phyloP scores from a whole-genome alignment of 2,888 invertebrate species.

The Drosophila yooni region DNA sequence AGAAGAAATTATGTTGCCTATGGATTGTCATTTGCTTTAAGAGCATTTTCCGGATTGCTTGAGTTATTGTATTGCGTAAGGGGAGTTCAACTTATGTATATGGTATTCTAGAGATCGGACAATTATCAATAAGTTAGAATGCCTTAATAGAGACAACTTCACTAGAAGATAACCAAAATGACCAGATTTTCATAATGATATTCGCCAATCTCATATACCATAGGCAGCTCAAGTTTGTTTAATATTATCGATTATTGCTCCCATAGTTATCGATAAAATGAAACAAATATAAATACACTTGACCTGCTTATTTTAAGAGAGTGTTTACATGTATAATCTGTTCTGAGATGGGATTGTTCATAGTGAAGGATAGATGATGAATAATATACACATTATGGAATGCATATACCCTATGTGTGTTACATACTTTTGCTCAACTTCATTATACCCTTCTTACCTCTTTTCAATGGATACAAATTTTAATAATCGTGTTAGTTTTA shows the following conservation, averaged over 20 bases:
- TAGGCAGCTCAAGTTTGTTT: too few species aligned
- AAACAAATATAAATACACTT: too few species aligned
- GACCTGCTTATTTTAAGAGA: too few species aligned
- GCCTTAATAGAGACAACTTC: not conserved
- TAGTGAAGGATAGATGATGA: too few species aligned
- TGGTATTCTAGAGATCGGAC: not conserved
- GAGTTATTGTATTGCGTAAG: not conserved
- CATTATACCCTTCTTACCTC: not conserved
- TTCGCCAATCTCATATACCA: too few species aligned
- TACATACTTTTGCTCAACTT: not conserved
- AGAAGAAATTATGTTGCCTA: not conserved
- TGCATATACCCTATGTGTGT: too few species aligned
- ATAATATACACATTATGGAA: too few species aligned
- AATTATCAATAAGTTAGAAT: not conserved
- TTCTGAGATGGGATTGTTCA: too few species aligned
- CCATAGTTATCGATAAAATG: too few species aligned
- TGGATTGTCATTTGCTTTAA: not conserved
- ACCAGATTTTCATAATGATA: too few species aligned
- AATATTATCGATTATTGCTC: too few species aligned
- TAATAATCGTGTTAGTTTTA: not conserved
- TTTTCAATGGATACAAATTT: not conserved
- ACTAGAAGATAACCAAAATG: not conserved
- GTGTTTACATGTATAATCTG: too few species aligned
- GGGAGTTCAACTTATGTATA: not conserved
- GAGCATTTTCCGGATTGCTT: not conserved